Evolutionary conservation across 2,888 invertebrate genomes (phyloP), one percentile per base, ranked within the genome.

Genomic region (Chymomyza procnemis): DNA sequence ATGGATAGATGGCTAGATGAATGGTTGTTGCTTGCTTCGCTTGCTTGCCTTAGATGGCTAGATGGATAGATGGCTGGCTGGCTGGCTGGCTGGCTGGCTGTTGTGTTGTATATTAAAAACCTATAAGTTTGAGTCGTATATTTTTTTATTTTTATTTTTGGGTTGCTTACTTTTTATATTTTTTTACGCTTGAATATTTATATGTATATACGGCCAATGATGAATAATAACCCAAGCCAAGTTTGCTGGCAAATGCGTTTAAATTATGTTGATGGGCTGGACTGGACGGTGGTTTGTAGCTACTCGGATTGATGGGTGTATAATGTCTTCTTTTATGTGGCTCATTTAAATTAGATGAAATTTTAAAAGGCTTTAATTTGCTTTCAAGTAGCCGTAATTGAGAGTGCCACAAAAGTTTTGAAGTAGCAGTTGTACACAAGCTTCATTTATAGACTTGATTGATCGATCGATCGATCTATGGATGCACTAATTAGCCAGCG

Each of bases 281-380:
- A 14, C 81, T 54, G 54, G 54, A 14, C 21, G 22, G 21, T 19
- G 22, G 19, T 54, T 54, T 50, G 50, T 12, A 18, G 67, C 75
- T 78, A 71, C 75, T 70, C 76, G 81, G 79, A 86, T 86, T 81
- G 85, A 81, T 81, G 84, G 81, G 69, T 86, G 85, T 86, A 81
- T 81, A 81, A 81, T 80, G 85, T 84, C 86, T 80, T 81, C 79
- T 79, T 84, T 81, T 84, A 86, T 84, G 73, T 86, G 75, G 84
- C 81, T 84, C 79, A 81, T 81, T 81, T 84, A 72, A 63, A 60
- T 71, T 72, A 48, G 78, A 83, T 83, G 81, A 70, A 71, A 73
- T 62, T 76, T 78, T 79, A 64, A 84, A 86, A 79, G 79, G 72
- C 86, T 81, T 72, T 84, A 86, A 50, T 18, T 50, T 50, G 18